Base-by-base conservation (phyloP, 2,888 invertebrate species). In the Drosophila ustulata region DNA sequence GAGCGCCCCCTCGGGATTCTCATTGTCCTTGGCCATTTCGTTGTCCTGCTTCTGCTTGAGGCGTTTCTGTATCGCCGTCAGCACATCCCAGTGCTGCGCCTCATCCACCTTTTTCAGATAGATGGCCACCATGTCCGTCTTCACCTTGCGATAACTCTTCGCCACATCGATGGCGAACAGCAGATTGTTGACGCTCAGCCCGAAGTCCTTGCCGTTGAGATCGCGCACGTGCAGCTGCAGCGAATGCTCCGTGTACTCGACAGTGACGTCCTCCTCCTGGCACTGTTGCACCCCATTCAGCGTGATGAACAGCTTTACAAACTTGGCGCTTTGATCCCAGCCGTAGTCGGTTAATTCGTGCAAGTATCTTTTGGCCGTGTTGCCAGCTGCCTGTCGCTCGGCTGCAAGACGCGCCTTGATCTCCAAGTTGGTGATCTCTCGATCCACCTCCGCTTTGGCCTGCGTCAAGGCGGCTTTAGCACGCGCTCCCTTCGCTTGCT, bases 291-390 rank as follows among this genome's bases (percentile, higher is more conserved):
- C 96, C 89, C 96, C 95, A 68, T 95, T 95, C 32, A 98, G 90
- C 0, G 96, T 96, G 2, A 98, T 95, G 92, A 98, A 98, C n/a
- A 99, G 94, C 92, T 98, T 98, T 0, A 98, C 94, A 90, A 95
- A 97, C 82, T 97, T 97, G 49, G 96, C 95, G 0, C 96, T 96
- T 92, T 98, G 97, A 93, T 98, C 98, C 97, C 98, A 98, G 25
- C 95, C 96, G 93, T 93, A 92, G 89, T 93, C 93, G 41, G 90
- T 92, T 13, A 93, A 66, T 75, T 93, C 93, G 4, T 92, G 88
- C 71, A 92, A 82, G 75, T 92, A 93, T 56, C 92, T 85, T 67
- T 88, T 91, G 4, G 59, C 4, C 6, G 79, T 63, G 8, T 70
- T 53, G 1, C 58, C 69, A 9, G 28, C 71, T 8, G 75, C 75